Base-by-base conservation (phyloP, 2,797 vertebrate genomes). In the Pempheris klunzingeri region DNA sequence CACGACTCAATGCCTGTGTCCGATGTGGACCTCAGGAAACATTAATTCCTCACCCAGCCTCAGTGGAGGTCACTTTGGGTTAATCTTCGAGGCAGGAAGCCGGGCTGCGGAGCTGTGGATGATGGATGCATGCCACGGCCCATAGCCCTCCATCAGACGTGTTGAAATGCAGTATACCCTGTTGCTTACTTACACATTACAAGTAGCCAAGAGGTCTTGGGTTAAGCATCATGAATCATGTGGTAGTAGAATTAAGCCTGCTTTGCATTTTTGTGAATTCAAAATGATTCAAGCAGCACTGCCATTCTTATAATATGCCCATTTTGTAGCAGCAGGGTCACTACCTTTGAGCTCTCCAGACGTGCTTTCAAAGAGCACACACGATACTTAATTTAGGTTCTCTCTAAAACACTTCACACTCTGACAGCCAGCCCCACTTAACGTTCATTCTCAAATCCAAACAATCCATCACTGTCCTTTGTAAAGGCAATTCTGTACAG, bases 401-500 rank as follows among this genome's bases (percentile, higher is more conserved):
- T 73, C 34, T 64, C 30, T 71, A 36, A 82, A 79, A 72, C 17
- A 55, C 59, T 22, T 8, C 60, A 13, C 60, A 43, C 34, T n/a
- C 36, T 68, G 66, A 77, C 75, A 83, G 67, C 28, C 26, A 55
- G 68, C 39, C 26, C 46, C 77, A 80, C 78, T 86, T 80, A 73
- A 66, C 49, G 54, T 66, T 84, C 59, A 73, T 84, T 84, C 11
- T 30, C 4, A 60, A 77, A 87, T 81, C 71, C 77, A 87, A 89
- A 88, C 78, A 74, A 76, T 93, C 85, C 73, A 87, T 92, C 86
- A 75, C 67, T 87, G 87, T 87, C 60, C 0, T 26, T 61, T 36
- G 3, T 49, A 9, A 43, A 60, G 69, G 36, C 38, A 49, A 76
- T 69, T 62, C 62, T 62, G 64, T 26, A 44, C 57, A 58, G 66